Evolutionary conservation across 2,113 vertebrate species (phyloP).

Genomic region (Cyanocitta stelleri): DNA sequence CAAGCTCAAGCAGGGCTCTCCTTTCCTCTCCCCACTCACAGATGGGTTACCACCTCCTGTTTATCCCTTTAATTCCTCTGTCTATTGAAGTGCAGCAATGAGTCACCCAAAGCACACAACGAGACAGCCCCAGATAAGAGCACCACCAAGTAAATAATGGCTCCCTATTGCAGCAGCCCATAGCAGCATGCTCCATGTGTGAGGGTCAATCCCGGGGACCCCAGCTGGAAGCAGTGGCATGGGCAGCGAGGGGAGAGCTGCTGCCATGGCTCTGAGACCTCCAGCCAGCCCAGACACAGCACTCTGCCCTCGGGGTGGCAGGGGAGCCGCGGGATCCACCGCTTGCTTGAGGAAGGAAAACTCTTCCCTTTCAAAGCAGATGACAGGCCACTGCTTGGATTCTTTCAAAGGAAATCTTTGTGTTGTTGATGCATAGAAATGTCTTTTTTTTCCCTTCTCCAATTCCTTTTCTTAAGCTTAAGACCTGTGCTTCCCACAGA

Average conservation of each 20-base stretch:
- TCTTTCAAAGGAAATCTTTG: not conserved
- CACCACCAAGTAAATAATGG: not conserved
- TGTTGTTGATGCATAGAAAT: not conserved
- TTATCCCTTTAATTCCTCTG: not conserved
- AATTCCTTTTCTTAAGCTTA: not conserved
- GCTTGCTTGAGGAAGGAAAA: not conserved
- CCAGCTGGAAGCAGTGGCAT: rapidly evolving
- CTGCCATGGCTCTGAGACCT: rapidly evolving
- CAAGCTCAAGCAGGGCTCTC: not conserved
- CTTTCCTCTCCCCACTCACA: not conserved
- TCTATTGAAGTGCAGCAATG: not conserved
- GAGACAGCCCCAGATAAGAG: not conserved
- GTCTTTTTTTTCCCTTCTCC: not conserved
- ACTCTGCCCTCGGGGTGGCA: not conserved
- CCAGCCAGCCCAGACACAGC: not conserved
- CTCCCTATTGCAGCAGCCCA: not conserved
- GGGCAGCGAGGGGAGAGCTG: not conserved
- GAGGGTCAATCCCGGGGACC: rapidly evolving
- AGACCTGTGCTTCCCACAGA: not conserved
- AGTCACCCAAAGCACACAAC: not conserved
- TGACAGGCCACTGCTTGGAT: not conserved
- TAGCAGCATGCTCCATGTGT: rapidly evolving
- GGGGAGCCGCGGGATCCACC: rapidly evolving
- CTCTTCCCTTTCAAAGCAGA: not conserved
- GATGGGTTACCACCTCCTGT: not conserved